A percentile compares a stretch with the other conserved stretches of the same genome.
phyloP scores from a whole-genome alignment of 2,888 invertebrate genomes.

The Erynnis tages region DNA sequence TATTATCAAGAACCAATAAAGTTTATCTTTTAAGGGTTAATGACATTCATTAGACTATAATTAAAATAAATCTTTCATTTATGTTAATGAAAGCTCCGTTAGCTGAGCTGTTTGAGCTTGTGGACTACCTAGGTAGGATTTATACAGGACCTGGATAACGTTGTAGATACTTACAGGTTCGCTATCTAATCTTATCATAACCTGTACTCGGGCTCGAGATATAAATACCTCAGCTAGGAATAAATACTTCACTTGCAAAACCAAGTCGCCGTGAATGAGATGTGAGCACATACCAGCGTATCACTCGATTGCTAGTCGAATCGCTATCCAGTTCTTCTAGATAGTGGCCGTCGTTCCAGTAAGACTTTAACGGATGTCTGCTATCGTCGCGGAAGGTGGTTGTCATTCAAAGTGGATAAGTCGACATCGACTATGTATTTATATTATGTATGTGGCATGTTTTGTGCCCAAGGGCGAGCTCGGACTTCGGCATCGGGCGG shows the following conservation, averaged over 20 bases:
- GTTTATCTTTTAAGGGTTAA: constrained; percentile 2
- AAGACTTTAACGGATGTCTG: constrained; percentile 22
- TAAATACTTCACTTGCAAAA: constrained; percentile 24
- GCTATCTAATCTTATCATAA: constrained; percentile 27
- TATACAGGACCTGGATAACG: constrained; percentile 23
- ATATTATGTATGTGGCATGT: constrained; percentile 30
- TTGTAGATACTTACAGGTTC: constrained; percentile 23
- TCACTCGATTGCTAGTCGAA: constrained; percentile 10
- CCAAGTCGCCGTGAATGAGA: constrained; percentile 18
- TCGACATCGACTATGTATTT: constrained; percentile 38
- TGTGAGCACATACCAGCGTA: constrained; percentile 21
- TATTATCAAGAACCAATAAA: neutral
- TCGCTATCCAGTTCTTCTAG: constrained; percentile 19
- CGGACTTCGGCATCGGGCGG: constrained; percentile 38
- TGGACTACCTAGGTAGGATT: constrained; percentile 18
- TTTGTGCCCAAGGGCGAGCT: constrained; percentile 45
- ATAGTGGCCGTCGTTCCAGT: constrained; percentile 16
- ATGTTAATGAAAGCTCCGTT: constrained; percentile 25
- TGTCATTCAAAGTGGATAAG: constrained; percentile 23
- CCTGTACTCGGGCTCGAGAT: constrained; percentile 9
- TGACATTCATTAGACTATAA: constrained; percentile 2
- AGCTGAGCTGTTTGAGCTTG: constrained; percentile 19
- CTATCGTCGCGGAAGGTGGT: constrained; percentile 18
- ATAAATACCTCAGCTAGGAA: constrained; percentile 22
- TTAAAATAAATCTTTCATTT: constrained; percentile 17